phyloP scores from a whole-genome alignment of 1,140 invertebrate species.

The Zophobas morio region DNA sequence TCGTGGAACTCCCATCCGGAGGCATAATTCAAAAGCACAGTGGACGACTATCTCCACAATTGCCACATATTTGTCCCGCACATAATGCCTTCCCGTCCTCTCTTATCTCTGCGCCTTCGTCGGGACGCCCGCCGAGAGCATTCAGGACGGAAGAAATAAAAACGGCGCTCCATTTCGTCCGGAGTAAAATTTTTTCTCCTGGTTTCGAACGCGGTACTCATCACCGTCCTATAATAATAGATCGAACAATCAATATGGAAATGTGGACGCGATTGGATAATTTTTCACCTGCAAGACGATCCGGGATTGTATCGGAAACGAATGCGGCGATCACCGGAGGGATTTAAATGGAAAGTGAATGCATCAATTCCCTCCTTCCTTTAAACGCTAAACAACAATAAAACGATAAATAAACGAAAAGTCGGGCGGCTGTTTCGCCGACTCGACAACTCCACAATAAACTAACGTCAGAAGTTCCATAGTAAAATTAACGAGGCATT shows the following conservation, averaged over 20 bases:
- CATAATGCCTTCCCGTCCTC: slow-evolving; percentile 51
- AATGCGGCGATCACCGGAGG: slow-evolving; percentile 26
- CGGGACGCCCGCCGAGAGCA: slow-evolving; percentile 36
- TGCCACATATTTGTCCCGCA: slow-evolving; percentile 53
- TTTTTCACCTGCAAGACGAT: slow-evolving; percentile 25
- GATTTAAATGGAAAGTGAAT: slow-evolving; percentile 30
- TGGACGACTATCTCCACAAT: slow-evolving; percentile 50
- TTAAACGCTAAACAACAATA: neutral
- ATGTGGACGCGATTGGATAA: slow-evolving; percentile 38
- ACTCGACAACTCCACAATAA: slow-evolving; percentile 2
- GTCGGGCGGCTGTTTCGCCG: neutral
- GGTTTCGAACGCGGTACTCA: slow-evolving; percentile 1
- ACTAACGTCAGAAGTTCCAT: neutral
- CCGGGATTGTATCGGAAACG: slow-evolving; percentile 23
- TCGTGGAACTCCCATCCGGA: slow-evolving; percentile 44
- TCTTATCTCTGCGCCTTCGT: slow-evolving; percentile 45
- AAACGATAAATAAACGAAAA: slow-evolving; percentile 23
- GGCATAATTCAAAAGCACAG: slow-evolving; percentile 49
- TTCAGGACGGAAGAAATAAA: slow-evolving; percentile 40
- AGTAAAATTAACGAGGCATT: slow-evolving; percentile 7
- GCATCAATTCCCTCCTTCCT: neutral
- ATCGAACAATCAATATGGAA: slow-evolving; percentile 38
- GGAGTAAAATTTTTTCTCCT: slow-evolving; percentile 23
- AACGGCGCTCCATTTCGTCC: slow-evolving; percentile 19
- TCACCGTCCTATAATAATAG: slow-evolving; percentile 10